A percentile compares a stretch with the other conserved stretches of the same genome.
phyloP scores from a whole-genome alignment of 2,888 invertebrate species.

The Drosophila merina region DNA sequence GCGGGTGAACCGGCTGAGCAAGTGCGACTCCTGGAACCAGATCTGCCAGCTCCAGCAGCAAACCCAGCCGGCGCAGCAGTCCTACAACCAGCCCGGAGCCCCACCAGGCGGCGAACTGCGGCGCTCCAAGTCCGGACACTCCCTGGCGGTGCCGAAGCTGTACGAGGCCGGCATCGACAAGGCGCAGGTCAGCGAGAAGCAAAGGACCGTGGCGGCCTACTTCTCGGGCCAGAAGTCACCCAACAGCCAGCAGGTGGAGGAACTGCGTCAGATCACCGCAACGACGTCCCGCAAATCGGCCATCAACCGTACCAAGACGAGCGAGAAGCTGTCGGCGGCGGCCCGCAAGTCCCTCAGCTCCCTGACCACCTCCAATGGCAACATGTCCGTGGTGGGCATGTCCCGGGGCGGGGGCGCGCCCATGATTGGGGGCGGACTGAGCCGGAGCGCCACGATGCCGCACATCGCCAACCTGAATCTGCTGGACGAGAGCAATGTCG shows the following conservation, averaged over 20 bases:
- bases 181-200: constrained; percentile 88
- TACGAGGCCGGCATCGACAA: constrained; percentile 91
- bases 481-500: constrained; percentile 92
- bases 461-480: constrained; percentile 88
- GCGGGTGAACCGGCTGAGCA: constrained; percentile 84
- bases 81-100: constrained; percentile 37
- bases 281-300: constrained; percentile 72
- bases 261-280: constrained; percentile 50
- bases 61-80: neutral
- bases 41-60: constrained; percentile 84
- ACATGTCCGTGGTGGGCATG: constrained; percentile 62
- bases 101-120: constrained; percentile 61
- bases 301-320: constrained; percentile 85
- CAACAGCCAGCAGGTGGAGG: constrained; percentile 49
- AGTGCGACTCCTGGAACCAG: constrained; percentile 93
- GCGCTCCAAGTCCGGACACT: constrained; percentile 90
- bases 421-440: constrained; percentile 85
- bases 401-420: constrained; percentile 18
- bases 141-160: constrained; percentile 90
- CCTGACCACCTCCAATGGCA: constrained; percentile 62
- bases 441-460: constrained; percentile 91
- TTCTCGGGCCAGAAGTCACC: constrained; percentile 86
- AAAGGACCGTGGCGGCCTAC: constrained; percentile 90
- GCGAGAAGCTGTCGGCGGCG: constrained; percentile 84
- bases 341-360: constrained; percentile 82